Percentiles rank a stretch among this genome's conserved stretches.
phyloP scores from a whole-genome alignment of 2,797 vertebrate species.

The Muscicapa striata region DNA sequence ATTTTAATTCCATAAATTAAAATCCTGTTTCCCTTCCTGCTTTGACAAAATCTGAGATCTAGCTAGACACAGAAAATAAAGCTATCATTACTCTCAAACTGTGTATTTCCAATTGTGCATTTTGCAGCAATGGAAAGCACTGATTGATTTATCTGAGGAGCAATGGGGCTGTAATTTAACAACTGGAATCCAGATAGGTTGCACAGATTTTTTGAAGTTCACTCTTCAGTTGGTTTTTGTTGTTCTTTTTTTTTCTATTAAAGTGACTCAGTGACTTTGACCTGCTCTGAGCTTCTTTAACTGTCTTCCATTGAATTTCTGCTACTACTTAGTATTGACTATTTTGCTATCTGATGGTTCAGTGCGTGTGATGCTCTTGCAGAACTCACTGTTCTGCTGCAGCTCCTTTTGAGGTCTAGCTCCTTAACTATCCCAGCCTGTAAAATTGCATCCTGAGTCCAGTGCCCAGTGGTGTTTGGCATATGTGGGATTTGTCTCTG shows the following conservation, averaged over 20 bases:
- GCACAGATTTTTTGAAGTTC: background rate
- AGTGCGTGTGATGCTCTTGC: background rate
- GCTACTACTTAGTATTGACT: background rate
- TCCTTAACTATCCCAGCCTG: background rate
- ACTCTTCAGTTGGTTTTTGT: background rate
- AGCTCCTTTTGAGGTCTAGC: background rate
- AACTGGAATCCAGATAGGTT: background rate
- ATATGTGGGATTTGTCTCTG: fast-evolving
- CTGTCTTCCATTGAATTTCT: background rate
- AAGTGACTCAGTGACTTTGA: background rate
- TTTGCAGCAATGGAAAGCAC: background rate
- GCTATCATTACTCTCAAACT: background rate
- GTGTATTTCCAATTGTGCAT: background rate
- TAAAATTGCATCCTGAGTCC: background rate
- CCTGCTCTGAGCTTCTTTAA: background rate
- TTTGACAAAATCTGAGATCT: background rate
- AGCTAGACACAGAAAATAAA: background rate
- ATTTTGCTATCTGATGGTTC: background rate
- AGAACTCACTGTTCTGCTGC: background rate
- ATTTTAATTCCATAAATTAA: background rate
- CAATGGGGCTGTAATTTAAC: background rate
- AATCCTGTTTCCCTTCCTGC: background rate
- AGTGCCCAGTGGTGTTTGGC: background rate
- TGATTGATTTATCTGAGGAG: background rate
- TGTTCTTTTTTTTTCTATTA: background rate